Base-by-base conservation (phyloP, 23 tunicate species). In the Diplosoma virens region DNA sequence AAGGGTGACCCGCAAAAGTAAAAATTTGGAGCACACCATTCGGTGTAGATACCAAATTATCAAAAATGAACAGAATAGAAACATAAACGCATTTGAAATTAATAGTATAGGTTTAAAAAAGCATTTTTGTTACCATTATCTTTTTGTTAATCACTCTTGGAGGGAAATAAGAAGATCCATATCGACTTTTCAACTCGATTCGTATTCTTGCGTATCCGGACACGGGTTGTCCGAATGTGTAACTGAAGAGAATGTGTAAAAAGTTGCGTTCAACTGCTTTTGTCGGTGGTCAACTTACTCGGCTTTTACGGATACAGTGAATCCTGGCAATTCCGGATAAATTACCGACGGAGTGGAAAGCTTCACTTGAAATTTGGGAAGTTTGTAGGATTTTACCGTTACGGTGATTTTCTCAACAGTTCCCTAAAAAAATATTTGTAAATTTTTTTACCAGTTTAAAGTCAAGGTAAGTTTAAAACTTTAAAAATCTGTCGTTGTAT, bases 321-420 rank as follows among this genome's bases (percentile, higher is more conserved):
- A 33, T 11, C 92, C 75, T 2, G 31, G 34, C 47, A 77, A 35
- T 0, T 65, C 77, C 1, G 67, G 67, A 71, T 79, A 71, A 9
- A 72, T 58, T 30, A 37, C 69, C 24, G 69, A 6, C 37, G 92
- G 92, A n/a, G 67, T 74, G 17, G 59, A 47, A 0, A 92, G 32
- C 34, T 76, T 75, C 3, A 92, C 92, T 77, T 85, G 81, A 35
- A 92, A 92, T 66, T 92, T 92, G 21, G 97, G 97, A 0, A 92
- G 77, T 34, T 92, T 81, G 84, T 92, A 85, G 30, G 25, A 52
- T 53, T 81, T 41, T 3, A 92, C 87, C 30, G 59, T 56, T 1
- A 92, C 77, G 16, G 68, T 18, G 11, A 76, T 21, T 0, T 22
- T 36, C 36, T 85, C 73, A 52, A 76, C 55, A 25, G 29, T 47